phyloP scores from a whole-genome alignment of 2,797 vertebrate genomes.

The Lycodopsis pacificus region DNA sequence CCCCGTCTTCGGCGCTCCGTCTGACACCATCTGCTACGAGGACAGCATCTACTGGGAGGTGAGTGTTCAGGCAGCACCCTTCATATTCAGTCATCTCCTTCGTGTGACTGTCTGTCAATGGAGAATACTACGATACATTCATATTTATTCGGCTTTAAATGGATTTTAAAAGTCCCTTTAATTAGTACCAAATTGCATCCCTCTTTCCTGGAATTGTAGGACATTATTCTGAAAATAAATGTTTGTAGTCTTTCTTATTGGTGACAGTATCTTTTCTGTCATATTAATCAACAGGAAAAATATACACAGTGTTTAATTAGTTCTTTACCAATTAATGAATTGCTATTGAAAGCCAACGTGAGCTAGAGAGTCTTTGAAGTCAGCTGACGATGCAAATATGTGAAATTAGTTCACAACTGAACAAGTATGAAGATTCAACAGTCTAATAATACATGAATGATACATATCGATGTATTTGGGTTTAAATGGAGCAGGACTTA shows the following conservation, averaged over 20 bases:
- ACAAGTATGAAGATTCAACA: no score
- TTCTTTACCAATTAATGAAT: not conserved
- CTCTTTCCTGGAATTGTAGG: no score
- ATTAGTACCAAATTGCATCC: no score
- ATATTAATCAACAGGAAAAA: not conserved
- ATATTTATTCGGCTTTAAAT: no score
- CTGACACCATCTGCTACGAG: constrained; percentile 81
- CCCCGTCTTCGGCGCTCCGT: constrained; percentile 80
- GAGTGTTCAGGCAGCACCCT: constrained; percentile 29
- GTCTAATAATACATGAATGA: not conserved
- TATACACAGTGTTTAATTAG: not conserved
- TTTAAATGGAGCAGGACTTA: not conserved
- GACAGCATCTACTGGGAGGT: constrained; percentile 91
- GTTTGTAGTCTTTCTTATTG: not conserved
- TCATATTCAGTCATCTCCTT: no score
- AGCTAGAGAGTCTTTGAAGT: no score
- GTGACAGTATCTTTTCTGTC: not conserved
- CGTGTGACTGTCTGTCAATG: no score
- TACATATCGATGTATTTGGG: not conserved
- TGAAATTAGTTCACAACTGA: no score
- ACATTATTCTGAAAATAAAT: no score
- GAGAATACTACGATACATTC: no score
- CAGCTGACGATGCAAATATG: no score
- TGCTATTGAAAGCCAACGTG: no score
- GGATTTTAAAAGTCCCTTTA: not conserved